Evolutionary conservation across 1,140 invertebrate species (phyloP).

Genomic region (Sycobia sp.): DNA sequence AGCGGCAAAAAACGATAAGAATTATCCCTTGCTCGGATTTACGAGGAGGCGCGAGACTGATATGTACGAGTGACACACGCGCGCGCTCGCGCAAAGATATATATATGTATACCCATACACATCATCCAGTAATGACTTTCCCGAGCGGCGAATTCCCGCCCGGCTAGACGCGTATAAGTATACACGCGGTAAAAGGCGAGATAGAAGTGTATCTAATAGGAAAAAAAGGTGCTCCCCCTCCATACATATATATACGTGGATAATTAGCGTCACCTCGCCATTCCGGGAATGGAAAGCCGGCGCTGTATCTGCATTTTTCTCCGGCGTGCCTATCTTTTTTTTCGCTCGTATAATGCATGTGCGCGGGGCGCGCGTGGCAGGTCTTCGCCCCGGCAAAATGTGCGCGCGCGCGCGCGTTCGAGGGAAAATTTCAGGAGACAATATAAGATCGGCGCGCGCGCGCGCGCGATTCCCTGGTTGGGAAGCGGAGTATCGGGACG

Average conservation of each 20-base stretch:
- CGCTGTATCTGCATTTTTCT: neutral
- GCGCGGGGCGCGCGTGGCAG: neutral
- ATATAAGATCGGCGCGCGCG: neutral
- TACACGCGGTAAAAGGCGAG: neutral
- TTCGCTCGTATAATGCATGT: neutral
- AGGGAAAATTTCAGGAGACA: neutral
- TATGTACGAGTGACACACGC: too few species aligned
- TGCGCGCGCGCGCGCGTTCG: too few species aligned
- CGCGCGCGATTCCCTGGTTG: too few species aligned
- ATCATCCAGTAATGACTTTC: neutral
- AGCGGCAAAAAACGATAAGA: too few species aligned
- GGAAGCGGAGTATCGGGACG: constrained; percentile 21
- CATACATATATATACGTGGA: constrained; percentile 16
- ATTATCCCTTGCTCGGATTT: too few species aligned
- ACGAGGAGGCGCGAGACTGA: too few species aligned
- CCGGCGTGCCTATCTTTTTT: neutral
- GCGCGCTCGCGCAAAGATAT: too few species aligned
- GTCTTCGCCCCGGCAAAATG: neutral
- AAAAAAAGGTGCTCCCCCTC: neutral
- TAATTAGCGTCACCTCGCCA: constrained; percentile 12
- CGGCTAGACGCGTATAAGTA: too few species aligned
- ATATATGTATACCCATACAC: too few species aligned
- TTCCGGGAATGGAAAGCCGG: constrained; percentile 20
- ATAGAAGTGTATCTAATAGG: neutral
- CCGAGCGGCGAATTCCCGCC: neutral